These are phyloP conservation scores for Triops cancriformis DNA, from an alignment of 1,140 invertebrate species.

Conservation along the genomic window DNA sequence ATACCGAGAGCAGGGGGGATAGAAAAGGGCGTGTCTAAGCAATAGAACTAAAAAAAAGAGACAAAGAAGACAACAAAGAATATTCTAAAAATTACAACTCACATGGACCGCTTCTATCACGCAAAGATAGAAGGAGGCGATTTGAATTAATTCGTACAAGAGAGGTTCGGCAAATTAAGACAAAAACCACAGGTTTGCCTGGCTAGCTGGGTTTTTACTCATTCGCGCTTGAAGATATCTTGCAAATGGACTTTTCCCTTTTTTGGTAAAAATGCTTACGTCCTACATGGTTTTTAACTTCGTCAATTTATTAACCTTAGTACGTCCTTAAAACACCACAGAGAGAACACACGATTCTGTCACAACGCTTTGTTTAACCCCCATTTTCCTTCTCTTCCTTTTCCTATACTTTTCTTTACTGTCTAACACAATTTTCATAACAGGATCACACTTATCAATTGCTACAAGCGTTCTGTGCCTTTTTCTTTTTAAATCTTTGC, in stretches of 20 bases:
- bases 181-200: not conserved
- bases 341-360: not conserved
- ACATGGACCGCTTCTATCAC: not conserved
- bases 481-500: no score
- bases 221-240: not conserved
- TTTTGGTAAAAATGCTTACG: not conserved
- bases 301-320: not conserved
- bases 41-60: not conserved
- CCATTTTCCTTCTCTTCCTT: not conserved
- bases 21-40: not conserved
- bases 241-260: not conserved
- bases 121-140: not conserved
- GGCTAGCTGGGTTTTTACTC: not conserved
- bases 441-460: no score
- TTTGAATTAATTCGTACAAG: constrained; percentile 11
- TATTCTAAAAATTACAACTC: not conserved
- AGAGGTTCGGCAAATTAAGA: constrained; percentile 2
- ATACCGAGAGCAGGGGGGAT: not conserved
- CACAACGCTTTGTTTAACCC: not conserved
- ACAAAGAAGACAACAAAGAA: no score
- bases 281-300: not conserved
- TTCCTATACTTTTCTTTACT: not conserved
- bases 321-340: constrained; percentile 13
- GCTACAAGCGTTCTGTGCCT: no score
- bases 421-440: no score